These are phyloP conservation scores for Umimayanthus kanabou DNA, from an alignment of 92 coral and sea anemone species.

Conservation along the genomic window DNA sequence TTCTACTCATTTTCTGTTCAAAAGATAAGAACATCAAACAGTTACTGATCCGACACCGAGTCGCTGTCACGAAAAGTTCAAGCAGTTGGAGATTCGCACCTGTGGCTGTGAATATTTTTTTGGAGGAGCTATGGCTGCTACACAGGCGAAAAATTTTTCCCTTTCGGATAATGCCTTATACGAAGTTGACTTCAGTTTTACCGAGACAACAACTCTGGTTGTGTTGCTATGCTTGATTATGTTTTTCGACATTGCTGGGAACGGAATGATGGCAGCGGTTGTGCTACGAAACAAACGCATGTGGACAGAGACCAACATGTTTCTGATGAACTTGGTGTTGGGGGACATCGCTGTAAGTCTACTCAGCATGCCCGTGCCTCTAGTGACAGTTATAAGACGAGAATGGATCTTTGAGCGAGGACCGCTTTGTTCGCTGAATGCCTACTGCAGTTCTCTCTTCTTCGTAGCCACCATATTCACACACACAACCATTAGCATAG, in stretches of 20 bases:
- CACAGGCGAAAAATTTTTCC: neutral
- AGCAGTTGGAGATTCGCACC: neutral
- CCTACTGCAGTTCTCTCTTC: constrained; percentile 68
- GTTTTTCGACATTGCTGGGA: constrained; percentile 63
- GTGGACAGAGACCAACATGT: constrained; percentile 91
- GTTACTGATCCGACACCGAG: neutral
- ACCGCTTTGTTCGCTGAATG: constrained; percentile 69
- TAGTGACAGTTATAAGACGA: constrained; percentile 64
- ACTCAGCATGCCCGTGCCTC: constrained; percentile 73
- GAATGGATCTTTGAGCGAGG: constrained; percentile 60
- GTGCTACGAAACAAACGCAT: constrained; percentile 72
- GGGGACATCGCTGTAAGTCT: constrained; percentile 79
- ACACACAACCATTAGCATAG: constrained; percentile 79
- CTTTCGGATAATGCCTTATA: neutral
- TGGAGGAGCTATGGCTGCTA: neutral
- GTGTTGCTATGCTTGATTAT: constrained; percentile 60
- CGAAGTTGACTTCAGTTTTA: constrained; percentile 46
- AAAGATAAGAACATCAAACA: neutral
- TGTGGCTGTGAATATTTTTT: neutral
- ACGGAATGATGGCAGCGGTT: constrained; percentile 61
- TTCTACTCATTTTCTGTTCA: no score
- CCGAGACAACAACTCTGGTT: constrained; percentile 68
- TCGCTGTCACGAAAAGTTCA: neutral
- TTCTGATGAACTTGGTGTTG: constrained; percentile 73
- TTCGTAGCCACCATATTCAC: constrained; percentile 82